These are phyloP conservation scores for Pollenia amentaria DNA, from an alignment of 2,888 invertebrate species.

Conservation along the genomic window DNA sequence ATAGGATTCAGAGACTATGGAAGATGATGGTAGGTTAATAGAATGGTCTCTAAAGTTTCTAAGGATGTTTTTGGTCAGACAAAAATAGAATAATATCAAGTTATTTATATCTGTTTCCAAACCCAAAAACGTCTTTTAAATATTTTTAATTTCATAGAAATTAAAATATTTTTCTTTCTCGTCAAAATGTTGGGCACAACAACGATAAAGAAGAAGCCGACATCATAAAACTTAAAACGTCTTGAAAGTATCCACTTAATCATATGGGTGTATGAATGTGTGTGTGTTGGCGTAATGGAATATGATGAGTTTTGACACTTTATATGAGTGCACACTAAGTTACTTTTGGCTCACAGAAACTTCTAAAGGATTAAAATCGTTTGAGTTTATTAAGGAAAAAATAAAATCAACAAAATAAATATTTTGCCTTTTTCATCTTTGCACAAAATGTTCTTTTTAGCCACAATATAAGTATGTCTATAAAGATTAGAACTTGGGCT, in stretches of 20 bases:
- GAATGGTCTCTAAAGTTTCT: too few species aligned
- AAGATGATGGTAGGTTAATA: too few species aligned
- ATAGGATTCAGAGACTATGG: too few species aligned
- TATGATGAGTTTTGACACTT: constrained; percentile 81
- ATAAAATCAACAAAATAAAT: constrained; percentile 67
- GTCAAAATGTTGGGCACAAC: too few species aligned
- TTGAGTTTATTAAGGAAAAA: constrained; percentile 71
- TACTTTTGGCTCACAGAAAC: constrained; percentile 79
- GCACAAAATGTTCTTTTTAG: constrained; percentile 20
- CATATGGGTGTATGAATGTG: constrained; percentile 6
- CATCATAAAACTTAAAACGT: neutral
- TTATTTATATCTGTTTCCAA: too few species aligned
- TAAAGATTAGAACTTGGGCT: constrained; percentile 38
- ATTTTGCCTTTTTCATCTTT: neutral
- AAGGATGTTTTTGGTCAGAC: too few species aligned
- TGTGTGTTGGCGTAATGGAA: constrained; percentile 53
- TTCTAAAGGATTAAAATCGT: constrained; percentile 81
- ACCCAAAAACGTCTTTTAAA: too few species aligned
- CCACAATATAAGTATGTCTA: constrained; percentile 16
- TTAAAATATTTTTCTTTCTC: too few species aligned
- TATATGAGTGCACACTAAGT: constrained; percentile 79
- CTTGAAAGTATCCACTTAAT: constrained; percentile 45
- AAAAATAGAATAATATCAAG: too few species aligned
- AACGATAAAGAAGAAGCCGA: too few species aligned
- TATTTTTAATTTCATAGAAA: too few species aligned